A percentile compares a stretch with the other conserved stretches of the same genome.
phyloP scores from a whole-genome alignment of 2,113 vertebrate genomes.

The Chloroceryle aenea region DNA sequence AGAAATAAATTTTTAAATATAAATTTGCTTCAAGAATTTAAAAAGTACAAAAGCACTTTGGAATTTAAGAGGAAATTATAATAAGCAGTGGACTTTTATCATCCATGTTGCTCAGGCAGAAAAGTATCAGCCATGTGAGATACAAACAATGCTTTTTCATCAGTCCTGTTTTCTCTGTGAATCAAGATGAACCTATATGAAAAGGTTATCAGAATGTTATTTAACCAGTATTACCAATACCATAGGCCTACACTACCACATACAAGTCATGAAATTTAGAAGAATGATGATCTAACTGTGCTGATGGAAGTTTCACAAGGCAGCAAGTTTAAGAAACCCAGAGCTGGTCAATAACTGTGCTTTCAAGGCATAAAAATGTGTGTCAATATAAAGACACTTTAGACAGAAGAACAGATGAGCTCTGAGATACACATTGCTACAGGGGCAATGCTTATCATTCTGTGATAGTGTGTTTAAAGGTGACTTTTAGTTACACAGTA shows the following conservation, averaged over 20 bases:
- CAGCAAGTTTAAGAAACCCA: background rate
- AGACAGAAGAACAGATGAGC: background rate
- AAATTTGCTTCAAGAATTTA: background rate
- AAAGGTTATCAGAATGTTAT: background rate
- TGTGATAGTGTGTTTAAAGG: background rate
- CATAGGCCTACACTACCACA: background rate
- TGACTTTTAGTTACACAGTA: background rate
- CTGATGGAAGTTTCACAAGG: background rate
- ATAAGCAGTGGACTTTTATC: background rate
- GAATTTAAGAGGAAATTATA: background rate
- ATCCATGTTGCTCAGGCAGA: background rate
- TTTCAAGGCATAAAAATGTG: background rate
- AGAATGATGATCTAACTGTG: background rate
- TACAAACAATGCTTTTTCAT: background rate
- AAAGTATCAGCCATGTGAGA: background rate
- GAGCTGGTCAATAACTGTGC: background rate
- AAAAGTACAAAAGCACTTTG: background rate
- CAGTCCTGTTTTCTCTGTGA: background rate
- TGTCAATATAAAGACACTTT: background rate
- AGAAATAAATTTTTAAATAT: fast-evolving
- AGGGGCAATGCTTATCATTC: background rate
- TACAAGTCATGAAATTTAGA: background rate
- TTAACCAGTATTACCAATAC: background rate
- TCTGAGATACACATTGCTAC: background rate
- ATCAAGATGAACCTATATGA: background rate